Conservation (phyloP, 35 echinoderm and acorn worm genomes). For the Ptychodera flava region DNA sequence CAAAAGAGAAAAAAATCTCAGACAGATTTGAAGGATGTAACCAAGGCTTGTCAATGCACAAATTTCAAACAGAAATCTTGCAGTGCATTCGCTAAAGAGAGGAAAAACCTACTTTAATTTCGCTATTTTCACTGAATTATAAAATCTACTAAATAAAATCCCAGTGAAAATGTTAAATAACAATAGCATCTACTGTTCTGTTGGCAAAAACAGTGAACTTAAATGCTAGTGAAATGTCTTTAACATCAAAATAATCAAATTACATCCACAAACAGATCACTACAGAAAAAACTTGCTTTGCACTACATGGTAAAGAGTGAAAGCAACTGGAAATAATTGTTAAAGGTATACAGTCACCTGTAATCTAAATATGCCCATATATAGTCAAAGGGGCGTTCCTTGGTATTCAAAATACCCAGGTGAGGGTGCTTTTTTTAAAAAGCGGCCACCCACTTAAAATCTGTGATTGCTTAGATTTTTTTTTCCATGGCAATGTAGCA, state of each 20-base stretch:
- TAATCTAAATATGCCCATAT: no score
- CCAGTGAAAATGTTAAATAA: no score
- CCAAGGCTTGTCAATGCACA: no score
- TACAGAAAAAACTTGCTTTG: neutral
- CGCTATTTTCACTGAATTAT: neutral
- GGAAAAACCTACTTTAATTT: neutral
- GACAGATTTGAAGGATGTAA: constrained; percentile 4
- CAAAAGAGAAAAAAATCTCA: neutral
- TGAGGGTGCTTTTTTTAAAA: no score
- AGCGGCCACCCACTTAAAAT: no score
- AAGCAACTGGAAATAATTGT: neutral
- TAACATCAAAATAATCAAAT: neutral
- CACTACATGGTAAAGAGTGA: neutral
- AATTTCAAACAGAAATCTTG: no score
- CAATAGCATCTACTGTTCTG: neutral
- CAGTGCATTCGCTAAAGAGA: neutral
- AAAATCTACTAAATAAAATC: neutral
- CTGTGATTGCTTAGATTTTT: no score
- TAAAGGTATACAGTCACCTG: no score
- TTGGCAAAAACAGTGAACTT: no score
- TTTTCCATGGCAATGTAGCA: no score
- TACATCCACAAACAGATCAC: neutral
- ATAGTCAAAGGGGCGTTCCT: no score
- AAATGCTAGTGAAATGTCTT: neutral
- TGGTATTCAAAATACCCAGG: no score